Base-by-base conservation (phyloP, 2,113 vertebrate species). In the Silurus glanis region DNA sequence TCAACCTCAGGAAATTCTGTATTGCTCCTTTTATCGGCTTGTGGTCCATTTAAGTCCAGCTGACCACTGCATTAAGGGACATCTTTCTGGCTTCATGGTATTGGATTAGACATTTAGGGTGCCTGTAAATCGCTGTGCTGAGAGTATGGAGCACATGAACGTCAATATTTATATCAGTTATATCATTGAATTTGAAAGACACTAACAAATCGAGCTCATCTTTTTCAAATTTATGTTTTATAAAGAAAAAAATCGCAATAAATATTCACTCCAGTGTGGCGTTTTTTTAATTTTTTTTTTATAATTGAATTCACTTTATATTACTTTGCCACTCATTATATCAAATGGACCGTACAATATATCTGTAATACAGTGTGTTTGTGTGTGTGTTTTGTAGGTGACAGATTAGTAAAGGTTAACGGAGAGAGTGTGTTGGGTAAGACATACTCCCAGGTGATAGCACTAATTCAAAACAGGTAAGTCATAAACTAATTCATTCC, bases 381-480 rank as follows among this genome's bases (percentile, higher is more conserved):
- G 10, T 88, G 62, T 87, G 55, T 89, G 58, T 87, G 55, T 59
- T 59, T 84, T 83, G 64, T 93, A 99, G 98, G 98, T 85, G 98
- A 99, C 91, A 95, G 98, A 0, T 93, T 99, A 91, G 98, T 99
- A 89, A 99, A 97, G 90, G 97, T 99, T 91, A 99, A 99, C 0
- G 97, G 97, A 6, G 98, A 99, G 89, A 99, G 96, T 45, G 94
- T 99, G 90, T 91, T 99, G 0, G 98, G 98, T 14, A 99, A 99
- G 94, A 99, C 97, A 23, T 99, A 99, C 91, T 99, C 98, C 0
- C 98, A 99, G 94, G 98, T 99, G 92, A 99, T 99, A 25, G 95
- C 97, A 1, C 96, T 99, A 89, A 99, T 99, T 93, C 98, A 99
- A 92, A 98, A 99, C 94, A 98, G 98, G 98, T 98, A 90, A 94